phyloP scores from a whole-genome alignment of 2,113 vertebrate genomes.

The Poeciliopsis prolifica region DNA sequence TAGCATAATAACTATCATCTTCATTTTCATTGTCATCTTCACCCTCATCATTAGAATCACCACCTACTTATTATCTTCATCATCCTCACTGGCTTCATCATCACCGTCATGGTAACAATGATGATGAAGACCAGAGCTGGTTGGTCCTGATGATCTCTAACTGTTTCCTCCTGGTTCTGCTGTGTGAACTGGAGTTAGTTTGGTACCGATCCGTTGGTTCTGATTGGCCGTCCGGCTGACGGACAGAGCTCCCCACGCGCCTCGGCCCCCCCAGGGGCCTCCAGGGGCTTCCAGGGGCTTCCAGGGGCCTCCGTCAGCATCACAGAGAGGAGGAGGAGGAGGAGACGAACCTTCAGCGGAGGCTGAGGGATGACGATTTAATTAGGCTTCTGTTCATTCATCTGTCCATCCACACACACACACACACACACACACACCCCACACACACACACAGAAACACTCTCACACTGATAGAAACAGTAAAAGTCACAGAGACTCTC shows the following conservation, averaged over 20 bases:
- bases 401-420: conserved; percentile 48
- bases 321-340: conserved; percentile 53
- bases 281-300: neutral
- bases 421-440: neutral
- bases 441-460: conserved; percentile 19
- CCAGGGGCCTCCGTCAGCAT: conserved; percentile 13
- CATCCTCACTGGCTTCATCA: neutral
- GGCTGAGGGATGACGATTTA: conserved; percentile 77
- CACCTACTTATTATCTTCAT: neutral
- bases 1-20: neutral
- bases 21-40: neutral
- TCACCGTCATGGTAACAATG: neutral
- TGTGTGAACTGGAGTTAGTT: neutral
- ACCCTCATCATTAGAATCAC: neutral
- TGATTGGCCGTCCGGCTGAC: neutral
- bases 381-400: conserved; percentile 75
- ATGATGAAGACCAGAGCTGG: neutral
- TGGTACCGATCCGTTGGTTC: neutral
- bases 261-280: conserved; percentile 6
- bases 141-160: neutral
- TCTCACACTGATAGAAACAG: conserved; percentile 10
- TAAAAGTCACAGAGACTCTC: conserved; percentile 3
- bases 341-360: conserved; percentile 60
- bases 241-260: neutral
- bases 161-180: neutral